These are phyloP conservation scores for Nothobranchius kuhntae DNA, from an alignment of 2,113 vertebrate species.

Conservation along the genomic window DNA sequence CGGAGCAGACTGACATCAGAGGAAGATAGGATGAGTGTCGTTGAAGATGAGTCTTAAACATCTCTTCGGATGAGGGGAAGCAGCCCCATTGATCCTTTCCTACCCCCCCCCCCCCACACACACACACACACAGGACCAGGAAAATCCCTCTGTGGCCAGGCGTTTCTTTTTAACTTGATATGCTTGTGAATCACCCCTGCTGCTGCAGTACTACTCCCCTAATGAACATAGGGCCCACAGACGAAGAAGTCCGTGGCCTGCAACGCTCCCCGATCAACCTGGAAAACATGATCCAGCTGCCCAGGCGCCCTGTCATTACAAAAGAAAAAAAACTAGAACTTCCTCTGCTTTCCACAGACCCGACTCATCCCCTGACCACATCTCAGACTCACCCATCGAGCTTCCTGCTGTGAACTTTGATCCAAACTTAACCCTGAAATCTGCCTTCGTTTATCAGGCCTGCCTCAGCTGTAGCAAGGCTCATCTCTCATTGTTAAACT, in stretches of 20 bases:
- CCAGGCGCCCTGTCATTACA: conserved; percentile 72
- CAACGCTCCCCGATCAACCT: conserved; percentile 58
- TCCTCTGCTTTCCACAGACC: conserved; percentile 53
- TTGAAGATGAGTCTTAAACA: conserved; percentile 33
- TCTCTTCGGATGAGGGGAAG: conserved; percentile 39
- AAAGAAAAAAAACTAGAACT: conserved; percentile 21
- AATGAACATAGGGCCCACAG: conserved; percentile 78
- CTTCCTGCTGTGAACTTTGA: conserved; percentile 45
- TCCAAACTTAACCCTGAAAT: conserved; percentile 58
- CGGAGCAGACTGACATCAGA: neutral
- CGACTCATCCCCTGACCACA: conserved; percentile 63
- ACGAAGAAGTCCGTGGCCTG: conserved; percentile 57
- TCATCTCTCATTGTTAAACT: conserved; percentile 19
- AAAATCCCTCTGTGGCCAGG: conserved; percentile 76
- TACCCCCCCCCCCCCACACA: conserved; percentile 29
- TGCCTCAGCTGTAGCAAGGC: conserved; percentile 26
- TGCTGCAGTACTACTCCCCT: conserved; percentile 67
- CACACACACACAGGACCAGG: conserved; percentile 47
- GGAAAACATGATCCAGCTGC: conserved; percentile 81
- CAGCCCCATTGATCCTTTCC: conserved; percentile 60
- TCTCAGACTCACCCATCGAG: conserved; percentile 47
- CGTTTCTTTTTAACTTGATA: conserved; percentile 82
- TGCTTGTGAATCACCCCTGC: conserved; percentile 78
- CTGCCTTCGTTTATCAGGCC: conserved; percentile 36
- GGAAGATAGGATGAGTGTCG: conserved; percentile 3